Evolutionary conservation across 1,140 invertebrate genomes (phyloP).

Genomic region (Tetranychus cinnabarinus): DNA sequence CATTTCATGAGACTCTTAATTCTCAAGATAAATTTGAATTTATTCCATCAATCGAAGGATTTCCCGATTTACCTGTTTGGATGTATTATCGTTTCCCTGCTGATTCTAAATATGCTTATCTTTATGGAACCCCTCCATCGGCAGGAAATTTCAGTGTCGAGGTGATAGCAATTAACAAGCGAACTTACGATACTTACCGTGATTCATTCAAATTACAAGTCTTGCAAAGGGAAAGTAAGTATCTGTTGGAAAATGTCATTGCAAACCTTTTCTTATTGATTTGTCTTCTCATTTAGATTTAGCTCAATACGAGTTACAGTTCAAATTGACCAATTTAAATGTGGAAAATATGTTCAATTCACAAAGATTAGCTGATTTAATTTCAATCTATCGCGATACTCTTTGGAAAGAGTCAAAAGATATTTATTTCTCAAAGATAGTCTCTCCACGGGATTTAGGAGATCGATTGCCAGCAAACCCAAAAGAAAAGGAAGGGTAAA

Average conservation of each 20-base stretch:
- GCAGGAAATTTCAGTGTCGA: slow-evolving; percentile 11
- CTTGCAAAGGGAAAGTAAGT: slow-evolving; percentile 9
- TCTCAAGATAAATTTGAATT: slow-evolving; percentile 33
- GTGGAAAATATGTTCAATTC: slow-evolving; percentile 49
- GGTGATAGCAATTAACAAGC: slow-evolving; percentile 44
- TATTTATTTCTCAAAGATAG: slow-evolving; percentile 53
- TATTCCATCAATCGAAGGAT: slow-evolving; percentile 35
- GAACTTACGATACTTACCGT: slow-evolving; percentile 47
- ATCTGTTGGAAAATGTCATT: neutral
- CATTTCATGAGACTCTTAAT: neutral
- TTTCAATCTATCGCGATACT: slow-evolving; percentile 38
- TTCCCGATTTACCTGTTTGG: slow-evolving; percentile 59
- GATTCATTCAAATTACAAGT: slow-evolving; percentile 9
- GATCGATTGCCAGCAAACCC: slow-evolving; percentile 52
- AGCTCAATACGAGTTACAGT: slow-evolving; percentile 19
- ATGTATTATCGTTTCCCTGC: slow-evolving; percentile 33
- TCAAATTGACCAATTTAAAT: slow-evolving; percentile 63
- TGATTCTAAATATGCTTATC: slow-evolving; percentile 5
- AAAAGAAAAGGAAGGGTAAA: slow-evolving; percentile 55
- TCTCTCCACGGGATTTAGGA: slow-evolving; percentile 53
- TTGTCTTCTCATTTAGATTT: neutral
- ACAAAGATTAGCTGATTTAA: slow-evolving; percentile 36
- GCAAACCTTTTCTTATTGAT: neutral
- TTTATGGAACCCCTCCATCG: slow-evolving; percentile 12
- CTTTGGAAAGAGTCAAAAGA: slow-evolving; percentile 34